Evolutionary conservation across 2,888 invertebrate genomes (phyloP).

Genomic region (Neria commutata): DNA sequence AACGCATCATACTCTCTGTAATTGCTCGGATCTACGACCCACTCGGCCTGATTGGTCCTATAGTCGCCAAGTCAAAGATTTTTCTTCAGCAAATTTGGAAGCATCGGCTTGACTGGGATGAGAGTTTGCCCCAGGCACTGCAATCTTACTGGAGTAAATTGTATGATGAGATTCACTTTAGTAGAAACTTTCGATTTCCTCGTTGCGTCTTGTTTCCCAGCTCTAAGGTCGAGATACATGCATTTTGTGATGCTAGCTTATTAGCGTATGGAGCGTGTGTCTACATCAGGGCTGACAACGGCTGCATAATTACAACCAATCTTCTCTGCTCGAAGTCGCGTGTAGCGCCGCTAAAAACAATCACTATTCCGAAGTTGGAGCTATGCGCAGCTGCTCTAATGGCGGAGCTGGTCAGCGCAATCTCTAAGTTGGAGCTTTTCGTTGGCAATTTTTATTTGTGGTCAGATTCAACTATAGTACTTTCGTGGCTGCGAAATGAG

Average conservation of each 20-base stretch:
- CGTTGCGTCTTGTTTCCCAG: conserved; percentile 7
- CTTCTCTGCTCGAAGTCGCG: conserved; percentile 20
- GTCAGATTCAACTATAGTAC: conserved; percentile 21
- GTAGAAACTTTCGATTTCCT: conserved; percentile 18
- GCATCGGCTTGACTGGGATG: conserved; percentile 27
- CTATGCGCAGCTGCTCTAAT: conserved; percentile 21
- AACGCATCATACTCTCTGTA: conserved; percentile 17
- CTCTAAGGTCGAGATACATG: conserved; percentile 20
- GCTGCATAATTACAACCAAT: neutral
- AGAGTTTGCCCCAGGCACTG: no score
- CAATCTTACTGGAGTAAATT: no score
- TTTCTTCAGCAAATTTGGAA: conserved; percentile 31
- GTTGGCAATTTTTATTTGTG: conserved; percentile 17
- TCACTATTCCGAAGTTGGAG: conserved; percentile 28
- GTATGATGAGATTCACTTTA: no score
- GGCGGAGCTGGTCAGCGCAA: conserved; percentile 4
- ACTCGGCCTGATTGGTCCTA: conserved; percentile 70
- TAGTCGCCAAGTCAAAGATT: conserved; percentile 27
- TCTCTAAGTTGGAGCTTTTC: neutral
- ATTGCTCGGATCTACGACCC: conserved; percentile 28
- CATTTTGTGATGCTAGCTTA: conserved; percentile 23
- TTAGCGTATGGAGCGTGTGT: conserved; percentile 23
- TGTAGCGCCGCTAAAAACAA: conserved; percentile 19
- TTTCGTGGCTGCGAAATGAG: conserved; percentile 24
- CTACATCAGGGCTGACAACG: conserved; percentile 14